Conservation (phyloP, 2,113 vertebrate species). For the Callionymus lyra region DNA sequence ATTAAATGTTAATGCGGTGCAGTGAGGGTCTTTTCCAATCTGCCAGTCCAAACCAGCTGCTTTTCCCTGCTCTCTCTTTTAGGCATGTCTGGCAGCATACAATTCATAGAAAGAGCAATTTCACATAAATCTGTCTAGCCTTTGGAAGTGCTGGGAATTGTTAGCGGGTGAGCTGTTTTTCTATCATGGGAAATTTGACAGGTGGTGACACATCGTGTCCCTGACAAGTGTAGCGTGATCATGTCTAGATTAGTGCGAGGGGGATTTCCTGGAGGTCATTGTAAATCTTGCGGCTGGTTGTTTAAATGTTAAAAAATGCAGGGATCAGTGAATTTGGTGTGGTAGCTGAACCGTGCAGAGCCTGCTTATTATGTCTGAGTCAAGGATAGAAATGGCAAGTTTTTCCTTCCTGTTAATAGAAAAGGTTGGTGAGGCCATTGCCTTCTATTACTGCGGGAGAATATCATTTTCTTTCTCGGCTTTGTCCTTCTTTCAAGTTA, state of each 20-base stretch:
- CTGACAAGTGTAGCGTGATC: conserved; percentile 21
- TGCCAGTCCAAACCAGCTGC: conserved; percentile 32
- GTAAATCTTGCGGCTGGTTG: conserved; percentile 15
- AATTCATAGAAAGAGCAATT: conserved; percentile 44
- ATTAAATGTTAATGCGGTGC: conserved; percentile 62
- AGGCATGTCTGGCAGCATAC: conserved; percentile 28
- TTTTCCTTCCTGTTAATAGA: conserved; percentile 32
- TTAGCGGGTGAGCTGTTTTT: conserved; percentile 28
- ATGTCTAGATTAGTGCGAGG: conserved; percentile 25
- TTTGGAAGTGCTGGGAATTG: conserved; percentile 29
- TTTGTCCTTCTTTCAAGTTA: conserved; percentile 11
- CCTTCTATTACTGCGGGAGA: conserved; percentile 6
- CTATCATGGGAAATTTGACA: conserved; percentile 15
- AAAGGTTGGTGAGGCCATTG: conserved; percentile 8
- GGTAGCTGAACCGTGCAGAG: conserved; percentile 23
- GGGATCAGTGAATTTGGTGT: conserved; percentile 23
- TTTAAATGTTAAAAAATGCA: conserved; percentile 46
- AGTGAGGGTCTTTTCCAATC: conserved; percentile 42
- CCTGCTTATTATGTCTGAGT: conserved; percentile 33
- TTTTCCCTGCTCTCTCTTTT: conserved; percentile 54
- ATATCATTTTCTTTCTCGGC: background rate
- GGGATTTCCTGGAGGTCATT: conserved; percentile 17
- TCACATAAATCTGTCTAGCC: conserved; percentile 46
- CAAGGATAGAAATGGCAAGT: conserved; percentile 29
- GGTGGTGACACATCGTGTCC: conserved; percentile 12